phyloP scores from a whole-genome alignment of 2,888 invertebrate genomes.

The Marasmarcha lunaedactyla region DNA sequence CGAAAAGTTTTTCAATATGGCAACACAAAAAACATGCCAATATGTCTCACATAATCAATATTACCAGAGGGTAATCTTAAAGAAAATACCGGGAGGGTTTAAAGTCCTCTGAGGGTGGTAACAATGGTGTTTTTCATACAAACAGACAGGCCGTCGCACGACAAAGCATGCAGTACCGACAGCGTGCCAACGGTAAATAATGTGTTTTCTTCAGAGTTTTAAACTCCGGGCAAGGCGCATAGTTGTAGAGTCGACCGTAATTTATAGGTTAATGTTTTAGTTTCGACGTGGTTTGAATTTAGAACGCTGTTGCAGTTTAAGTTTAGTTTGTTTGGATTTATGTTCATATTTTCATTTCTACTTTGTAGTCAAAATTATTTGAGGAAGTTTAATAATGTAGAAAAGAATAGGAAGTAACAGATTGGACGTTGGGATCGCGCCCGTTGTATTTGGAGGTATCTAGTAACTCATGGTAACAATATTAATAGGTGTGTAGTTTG shows the following conservation, averaged over 20 bases:
- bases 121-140: slow-evolving; percentile 21
- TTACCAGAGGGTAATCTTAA: slow-evolving; percentile 17
- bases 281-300: too few relatives aligned
- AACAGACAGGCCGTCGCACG: slow-evolving; percentile 11
- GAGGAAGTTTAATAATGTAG: too few relatives aligned
- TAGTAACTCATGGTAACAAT: too few relatives aligned
- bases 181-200: slow-evolving; percentile 13
- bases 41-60: slow-evolving; percentile 14
- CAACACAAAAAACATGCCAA: neutral
- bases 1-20: neutral
- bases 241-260: neutral
- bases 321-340: too few relatives aligned
- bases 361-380: too few relatives aligned
- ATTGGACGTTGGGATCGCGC: too few relatives aligned
- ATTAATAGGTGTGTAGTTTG: too few relatives aligned
- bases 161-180: slow-evolving; percentile 15
- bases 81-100: slow-evolving; percentile 14
- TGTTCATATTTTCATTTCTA: too few relatives aligned
- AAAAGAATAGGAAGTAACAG: too few relatives aligned
- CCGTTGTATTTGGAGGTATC: too few relatives aligned
- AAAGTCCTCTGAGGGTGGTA: slow-evolving; percentile 17
- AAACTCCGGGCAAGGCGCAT: too few relatives aligned
- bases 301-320: neutral
- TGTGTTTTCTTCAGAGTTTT: slow-evolving; percentile 12
- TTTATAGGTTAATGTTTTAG: neutral